These are phyloP conservation scores for Tortricodes alternella DNA, from an alignment of 2,888 invertebrate species.

Conservation along the genomic window DNA sequence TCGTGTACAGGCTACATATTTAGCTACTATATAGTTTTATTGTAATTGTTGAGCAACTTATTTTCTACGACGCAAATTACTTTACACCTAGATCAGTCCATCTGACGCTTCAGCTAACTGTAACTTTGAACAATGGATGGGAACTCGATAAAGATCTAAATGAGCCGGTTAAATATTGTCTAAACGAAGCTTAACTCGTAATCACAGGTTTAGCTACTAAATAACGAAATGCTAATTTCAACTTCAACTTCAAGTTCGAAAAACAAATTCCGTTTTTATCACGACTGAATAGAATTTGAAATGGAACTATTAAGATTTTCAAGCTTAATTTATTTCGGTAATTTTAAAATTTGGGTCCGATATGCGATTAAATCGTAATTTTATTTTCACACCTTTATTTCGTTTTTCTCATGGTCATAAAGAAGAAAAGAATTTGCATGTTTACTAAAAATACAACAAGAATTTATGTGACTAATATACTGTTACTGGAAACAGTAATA, in stretches of 20 bases:
- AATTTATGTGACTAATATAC: too few relatives aligned
- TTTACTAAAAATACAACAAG: too few relatives aligned
- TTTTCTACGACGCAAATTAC: slow-evolving; percentile 12
- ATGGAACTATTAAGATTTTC: neutral
- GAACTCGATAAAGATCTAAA: slow-evolving; percentile 52
- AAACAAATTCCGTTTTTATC: neutral
- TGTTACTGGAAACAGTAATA: too few relatives aligned
- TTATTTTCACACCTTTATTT: slow-evolving; percentile 25
- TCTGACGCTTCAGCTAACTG: slow-evolving; percentile 28
- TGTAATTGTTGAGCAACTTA: neutral
- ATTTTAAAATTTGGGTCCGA: neutral
- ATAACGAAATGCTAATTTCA: slow-evolving; percentile 27
- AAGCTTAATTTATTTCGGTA: neutral
- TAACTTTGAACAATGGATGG: slow-evolving; percentile 49
- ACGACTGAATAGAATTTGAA: neutral
- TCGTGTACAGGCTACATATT: neutral
- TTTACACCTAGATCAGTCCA: slow-evolving; percentile 26
- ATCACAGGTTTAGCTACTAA: slow-evolving; percentile 29
- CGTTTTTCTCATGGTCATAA: slow-evolving; percentile 14
- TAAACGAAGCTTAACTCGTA: slow-evolving; percentile 42
- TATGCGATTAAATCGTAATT: neutral
- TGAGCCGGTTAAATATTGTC: slow-evolving; percentile 55
- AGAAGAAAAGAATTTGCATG: slow-evolving; percentile 6
- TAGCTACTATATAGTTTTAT: too few relatives aligned
- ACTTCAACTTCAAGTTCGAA: slow-evolving; percentile 1